Conservation (phyloP, 2,113 vertebrate species). For the Petromus typicus region DNA sequence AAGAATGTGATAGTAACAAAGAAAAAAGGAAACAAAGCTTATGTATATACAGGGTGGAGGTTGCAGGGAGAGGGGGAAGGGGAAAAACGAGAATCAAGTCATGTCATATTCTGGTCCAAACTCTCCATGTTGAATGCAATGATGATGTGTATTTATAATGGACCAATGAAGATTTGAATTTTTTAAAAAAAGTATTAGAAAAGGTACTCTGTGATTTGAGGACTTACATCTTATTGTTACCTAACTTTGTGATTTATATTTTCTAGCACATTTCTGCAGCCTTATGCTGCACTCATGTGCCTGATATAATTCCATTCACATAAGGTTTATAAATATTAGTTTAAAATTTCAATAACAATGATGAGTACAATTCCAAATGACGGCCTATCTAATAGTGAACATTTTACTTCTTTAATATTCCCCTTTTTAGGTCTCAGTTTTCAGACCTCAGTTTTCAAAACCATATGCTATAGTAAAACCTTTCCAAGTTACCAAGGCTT, state of each 20-base stretch:
- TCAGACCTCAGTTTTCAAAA: slow-evolving; percentile 14
- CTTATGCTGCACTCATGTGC: not conserved
- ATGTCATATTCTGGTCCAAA: too few species aligned
- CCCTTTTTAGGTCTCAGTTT: not conserved
- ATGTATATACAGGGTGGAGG: too few species aligned
- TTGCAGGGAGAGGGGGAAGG: too few species aligned
- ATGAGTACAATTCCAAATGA: slow-evolving; percentile 32
- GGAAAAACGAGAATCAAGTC: too few species aligned
- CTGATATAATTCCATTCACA: slow-evolving; percentile 14
- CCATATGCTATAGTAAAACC: not conserved
- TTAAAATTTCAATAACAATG: slow-evolving; percentile 18
- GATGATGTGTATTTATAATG: too few species aligned
- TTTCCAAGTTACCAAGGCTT: slow-evolving; percentile 19
- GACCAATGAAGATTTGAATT: too few species aligned
- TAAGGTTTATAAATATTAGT: slow-evolving; percentile 20
- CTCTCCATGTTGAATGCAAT: too few species aligned
- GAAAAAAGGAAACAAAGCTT: too few species aligned
- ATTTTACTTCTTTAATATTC: slow-evolving; percentile 32
- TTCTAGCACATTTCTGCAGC: not conserved
- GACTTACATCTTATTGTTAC: not conserved
- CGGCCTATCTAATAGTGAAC: not conserved
- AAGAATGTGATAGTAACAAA: too few species aligned
- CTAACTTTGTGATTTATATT: slow-evolving; percentile 33
- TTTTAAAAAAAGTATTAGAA: slow-evolving; percentile 46
- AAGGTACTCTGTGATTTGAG: slow-evolving; percentile 43